Evolutionary conservation across 2,888 invertebrate species (phyloP), one percentile per base, ranked within the genome.

Genomic region (Perizoma affinitatum): DNA sequence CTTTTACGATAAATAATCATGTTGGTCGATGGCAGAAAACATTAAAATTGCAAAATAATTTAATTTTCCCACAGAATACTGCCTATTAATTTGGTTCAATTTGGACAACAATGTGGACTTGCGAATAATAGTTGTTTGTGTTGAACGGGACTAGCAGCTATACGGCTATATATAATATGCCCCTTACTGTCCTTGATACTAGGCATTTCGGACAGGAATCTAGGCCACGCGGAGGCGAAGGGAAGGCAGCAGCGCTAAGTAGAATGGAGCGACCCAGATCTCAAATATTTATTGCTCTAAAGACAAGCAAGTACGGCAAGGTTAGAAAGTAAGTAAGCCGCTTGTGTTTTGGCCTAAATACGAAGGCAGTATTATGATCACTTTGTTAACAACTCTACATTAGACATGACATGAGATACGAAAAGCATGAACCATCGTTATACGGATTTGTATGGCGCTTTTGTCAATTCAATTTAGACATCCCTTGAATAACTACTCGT

Each of bases 181-280:
- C 58, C 65, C 66, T 69, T 62, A 66, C 56, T 72, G 82, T 73
- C 84, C 84, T 86, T 83, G 82, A 72, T 76, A 70, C 70, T 74
- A 81, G 82, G 75, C 78, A 79, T 81, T 84, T 84, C 68, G 72
- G 78, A 69, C 71, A 70, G 67, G 78, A 82, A 86, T 84, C 79
- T 85, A 86, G 86, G 84, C 81, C 84, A 67, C 63, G 72, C 69
- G 71, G 68, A 75, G 75, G 75, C 77, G 75, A 77, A 79, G 78
- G 79, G 80, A 79, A 76, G 77, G 74, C 75, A 68, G 69, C 66
- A 70, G 61, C 63, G 63, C 55, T 63, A 66, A 68, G 66, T 67
- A 71, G 68, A 73, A 71, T 65, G 73, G 71, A 72, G 70, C 70
- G 75, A 69, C 76, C 78, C 70, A 78, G 74, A 71, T 73, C 66